Evolutionary conservation across 1,140 invertebrate species (phyloP).

Genomic region (Aplysia californica): DNA sequence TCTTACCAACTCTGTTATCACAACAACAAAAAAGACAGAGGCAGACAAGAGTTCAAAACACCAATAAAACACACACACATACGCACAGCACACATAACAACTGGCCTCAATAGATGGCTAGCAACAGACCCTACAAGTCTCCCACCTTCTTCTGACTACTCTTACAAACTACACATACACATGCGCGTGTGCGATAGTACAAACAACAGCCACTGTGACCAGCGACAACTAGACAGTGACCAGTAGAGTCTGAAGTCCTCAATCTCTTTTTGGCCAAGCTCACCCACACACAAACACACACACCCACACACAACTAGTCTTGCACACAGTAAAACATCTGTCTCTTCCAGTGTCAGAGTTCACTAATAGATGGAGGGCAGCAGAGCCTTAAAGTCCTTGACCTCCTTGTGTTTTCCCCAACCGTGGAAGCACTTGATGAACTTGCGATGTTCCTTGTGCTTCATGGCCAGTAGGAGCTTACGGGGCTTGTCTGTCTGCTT

Average conservation of each 20-base stretch:
- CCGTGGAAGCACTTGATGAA: slow-evolving; percentile 99
- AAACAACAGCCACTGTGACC: neutral
- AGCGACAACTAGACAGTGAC: neutral
- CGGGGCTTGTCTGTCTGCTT: slow-evolving; percentile 93
- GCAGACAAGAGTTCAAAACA: too few species aligned
- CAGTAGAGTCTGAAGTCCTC: neutral
- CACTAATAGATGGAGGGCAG: slow-evolving; percentile 25
- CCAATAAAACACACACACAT: too few species aligned
- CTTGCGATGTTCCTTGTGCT: slow-evolving; percentile 93
- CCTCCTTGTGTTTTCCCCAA: slow-evolving; percentile 78
- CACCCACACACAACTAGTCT: too few species aligned
- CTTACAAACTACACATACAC: too few species aligned
- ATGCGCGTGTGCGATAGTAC: neutral
- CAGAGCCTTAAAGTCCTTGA: slow-evolving; percentile 30
- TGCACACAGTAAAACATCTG: too few species aligned
- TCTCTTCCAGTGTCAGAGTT: too few species aligned
- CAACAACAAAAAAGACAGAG: too few species aligned
- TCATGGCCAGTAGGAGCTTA: slow-evolving; percentile 95
- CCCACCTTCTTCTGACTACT: too few species aligned
- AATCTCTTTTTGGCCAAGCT: neutral
- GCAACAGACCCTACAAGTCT: too few species aligned
- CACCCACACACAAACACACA: neutral
- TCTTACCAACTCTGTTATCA: too few species aligned
- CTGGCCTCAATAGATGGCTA: too few species aligned
- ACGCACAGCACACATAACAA: too few species aligned